A percentile compares a stretch with the other conserved stretches of the same genome.
phyloP scores from a whole-genome alignment of 2,888 invertebrate species.

The Keiferia lycopersicella region DNA sequence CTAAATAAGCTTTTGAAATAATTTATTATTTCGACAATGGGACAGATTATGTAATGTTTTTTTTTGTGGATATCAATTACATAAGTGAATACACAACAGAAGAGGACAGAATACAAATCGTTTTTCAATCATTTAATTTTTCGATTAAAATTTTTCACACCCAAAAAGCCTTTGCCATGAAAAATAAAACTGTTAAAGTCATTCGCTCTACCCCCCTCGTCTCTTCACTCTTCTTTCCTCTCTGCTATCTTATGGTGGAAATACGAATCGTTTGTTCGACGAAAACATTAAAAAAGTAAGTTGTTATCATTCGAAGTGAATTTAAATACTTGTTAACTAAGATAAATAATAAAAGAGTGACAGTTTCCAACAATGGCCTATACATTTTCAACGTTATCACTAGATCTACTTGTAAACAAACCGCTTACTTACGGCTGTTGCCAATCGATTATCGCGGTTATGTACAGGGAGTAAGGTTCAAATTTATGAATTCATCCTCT shows the following conservation, averaged over 20 bases:
- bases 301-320: not conserved
- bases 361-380: not conserved
- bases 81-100: too few relatives aligned
- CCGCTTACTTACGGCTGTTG: not conserved
- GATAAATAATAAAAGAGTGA: not conserved
- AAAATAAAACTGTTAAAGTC: conserved; percentile 3
- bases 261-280: not conserved
- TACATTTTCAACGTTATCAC: not conserved
- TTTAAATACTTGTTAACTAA: not conserved
- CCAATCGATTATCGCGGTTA: conserved; percentile 14
- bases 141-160: too few relatives aligned
- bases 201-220: not conserved
- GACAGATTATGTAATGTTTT: too few relatives aligned
- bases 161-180: not conserved
- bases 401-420: conserved; percentile 8
- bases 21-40: too few relatives aligned
- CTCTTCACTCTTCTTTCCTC: not conserved
- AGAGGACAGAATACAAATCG: too few relatives aligned
- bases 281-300: not conserved
- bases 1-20: not conserved
- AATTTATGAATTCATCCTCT: not conserved
- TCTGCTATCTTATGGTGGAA: not conserved
- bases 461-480: not conserved
- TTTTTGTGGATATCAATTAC: not conserved
- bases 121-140: too few relatives aligned